Evolutionary conservation across 2,797 vertebrate genomes (phyloP), one percentile per base, ranked within the genome.

Genomic region (Sphaeramia orbicularis): DNA sequence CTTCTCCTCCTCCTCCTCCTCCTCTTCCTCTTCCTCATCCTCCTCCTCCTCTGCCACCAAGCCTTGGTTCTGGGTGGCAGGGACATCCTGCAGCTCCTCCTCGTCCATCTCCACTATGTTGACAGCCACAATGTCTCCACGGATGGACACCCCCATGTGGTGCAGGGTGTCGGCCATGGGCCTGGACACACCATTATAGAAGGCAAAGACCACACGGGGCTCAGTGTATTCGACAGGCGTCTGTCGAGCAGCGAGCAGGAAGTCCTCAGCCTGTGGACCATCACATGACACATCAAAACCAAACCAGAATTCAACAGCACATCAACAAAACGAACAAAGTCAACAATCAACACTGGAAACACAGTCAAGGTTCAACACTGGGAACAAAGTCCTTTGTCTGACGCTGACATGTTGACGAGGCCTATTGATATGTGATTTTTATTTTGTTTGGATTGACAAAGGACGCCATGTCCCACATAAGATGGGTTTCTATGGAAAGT

Each of bases 111-210:
- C 68, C 0, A 91, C 74, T 0, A 68, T 43, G 65, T 95, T 96
- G 56, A 99, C 97, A 0, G 96, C 96, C 0, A 99, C 95, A 0
- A 99, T 87, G 71, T 99, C 97, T 1, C 98, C 97, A 3, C 96
- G 94, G 32, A 99, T 95, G 0, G 95, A 95, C 50, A 99, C 92
- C 11, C 96, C 96, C 96, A 99, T 97, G 71, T 95, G 93, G 45
- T 92, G 86, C 38, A 99, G 94, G n/a, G 91, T 92, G 64, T 95
- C 93, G 1, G 96, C 97, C 95, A 99, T 94, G 15, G 97, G 96
- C 60, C 93, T 93, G 59, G 98, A 98, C 43, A 99, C 95, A 0
- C 97, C 95, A 15, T 97, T 98, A 84, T 97, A 99, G 92, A 99
- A 99, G 0, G 97, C 97, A 18, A 99, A 99, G 60, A 99, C 91